Conservation (phyloP, 2,888 invertebrate species). For the Drosophila anomalata region DNA sequence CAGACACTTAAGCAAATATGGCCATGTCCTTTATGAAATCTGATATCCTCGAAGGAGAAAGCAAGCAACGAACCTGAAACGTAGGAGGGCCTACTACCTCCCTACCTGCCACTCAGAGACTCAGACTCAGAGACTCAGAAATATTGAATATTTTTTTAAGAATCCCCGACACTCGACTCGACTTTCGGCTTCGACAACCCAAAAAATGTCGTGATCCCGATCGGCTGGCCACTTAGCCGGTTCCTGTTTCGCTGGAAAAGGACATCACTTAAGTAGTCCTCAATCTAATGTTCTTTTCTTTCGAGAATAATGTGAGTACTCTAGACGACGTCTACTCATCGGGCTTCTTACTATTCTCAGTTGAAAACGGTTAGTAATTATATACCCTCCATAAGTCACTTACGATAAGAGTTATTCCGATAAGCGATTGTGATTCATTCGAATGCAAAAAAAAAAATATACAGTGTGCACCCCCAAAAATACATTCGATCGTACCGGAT, state of each 20-base stretch:
- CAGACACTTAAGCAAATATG: conserved; percentile 32
- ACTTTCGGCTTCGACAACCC: conserved; percentile 12
- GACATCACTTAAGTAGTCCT: conserved; percentile 50
- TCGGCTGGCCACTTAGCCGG: conserved; percentile 57
- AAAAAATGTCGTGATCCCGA: conserved; percentile 58
- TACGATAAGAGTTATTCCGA: conserved; percentile 13
- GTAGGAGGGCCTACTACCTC: conserved; percentile 52
- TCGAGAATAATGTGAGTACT: conserved; percentile 6
- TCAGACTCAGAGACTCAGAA: conserved; percentile 19
- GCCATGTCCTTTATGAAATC: conserved; percentile 70
- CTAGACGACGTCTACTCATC: conserved; percentile 1
- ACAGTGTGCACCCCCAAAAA: conserved; percentile 21
- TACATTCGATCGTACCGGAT: conserved; percentile 1
- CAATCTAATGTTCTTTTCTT: conserved; percentile 31
- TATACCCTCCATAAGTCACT: not conserved
- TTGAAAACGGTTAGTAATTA: conserved; percentile 27
- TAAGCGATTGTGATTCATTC: conserved; percentile 25
- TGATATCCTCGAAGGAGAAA: conserved; percentile 59
- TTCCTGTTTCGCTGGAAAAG: conserved; percentile 56
- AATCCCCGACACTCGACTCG: conserved; percentile 38
- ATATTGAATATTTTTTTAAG: conserved; percentile 35
- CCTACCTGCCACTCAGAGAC: conserved; percentile 57
- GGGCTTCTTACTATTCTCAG: not conserved
- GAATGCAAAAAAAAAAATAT: not conserved
- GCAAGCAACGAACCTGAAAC: conserved; percentile 50